These are phyloP conservation scores for Temnothorax rugatulus DNA, from an alignment of 2,888 invertebrate species.

Conservation along the genomic window DNA sequence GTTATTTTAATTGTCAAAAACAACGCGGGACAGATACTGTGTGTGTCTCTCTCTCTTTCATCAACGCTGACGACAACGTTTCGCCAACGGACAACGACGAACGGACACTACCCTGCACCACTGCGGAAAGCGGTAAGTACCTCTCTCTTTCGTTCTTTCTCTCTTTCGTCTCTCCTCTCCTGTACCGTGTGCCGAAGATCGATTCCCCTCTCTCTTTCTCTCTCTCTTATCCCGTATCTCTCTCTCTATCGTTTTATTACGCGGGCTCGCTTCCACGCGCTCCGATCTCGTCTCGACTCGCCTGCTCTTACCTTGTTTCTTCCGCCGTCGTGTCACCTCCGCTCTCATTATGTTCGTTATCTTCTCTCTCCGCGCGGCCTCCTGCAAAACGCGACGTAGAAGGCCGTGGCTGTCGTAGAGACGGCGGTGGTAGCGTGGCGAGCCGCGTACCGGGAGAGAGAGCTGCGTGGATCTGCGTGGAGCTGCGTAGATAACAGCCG, in stretches of 20 bases:
- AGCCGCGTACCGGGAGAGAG: slow-evolving; percentile 31
- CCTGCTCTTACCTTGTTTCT: slow-evolving; percentile 26
- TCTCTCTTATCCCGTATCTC: slow-evolving; percentile 13
- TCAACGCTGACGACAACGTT: slow-evolving; percentile 59
- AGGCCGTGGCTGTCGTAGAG: slow-evolving; percentile 35
- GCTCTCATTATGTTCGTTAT: slow-evolving; percentile 43
- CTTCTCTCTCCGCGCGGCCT: slow-evolving; percentile 21
- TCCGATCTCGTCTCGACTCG: slow-evolving; percentile 38
- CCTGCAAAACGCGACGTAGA: slow-evolving; percentile 53
- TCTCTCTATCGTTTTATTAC: slow-evolving; percentile 38
- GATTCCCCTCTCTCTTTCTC: slow-evolving; percentile 53
- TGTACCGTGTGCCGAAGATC: slow-evolving; percentile 48
- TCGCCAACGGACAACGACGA: slow-evolving; percentile 55
- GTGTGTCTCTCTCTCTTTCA: slow-evolving; percentile 8
- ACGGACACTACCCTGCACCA: slow-evolving; percentile 56
- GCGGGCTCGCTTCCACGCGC: slow-evolving; percentile 47
- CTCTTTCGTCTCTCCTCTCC: slow-evolving; percentile 12
- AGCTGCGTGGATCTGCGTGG: slow-evolving; percentile 55
- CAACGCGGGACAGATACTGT: background rate
- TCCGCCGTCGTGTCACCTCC: background rate
- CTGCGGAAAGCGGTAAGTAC: slow-evolving; percentile 67
- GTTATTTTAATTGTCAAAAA: background rate
- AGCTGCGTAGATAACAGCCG: slow-evolving; percentile 46
- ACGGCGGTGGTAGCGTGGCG: slow-evolving; percentile 31
- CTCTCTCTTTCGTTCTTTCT: background rate